Evolutionary conservation across 2,797 vertebrate species (phyloP).

Genomic region (Scomberomorus guttatus): DNA sequence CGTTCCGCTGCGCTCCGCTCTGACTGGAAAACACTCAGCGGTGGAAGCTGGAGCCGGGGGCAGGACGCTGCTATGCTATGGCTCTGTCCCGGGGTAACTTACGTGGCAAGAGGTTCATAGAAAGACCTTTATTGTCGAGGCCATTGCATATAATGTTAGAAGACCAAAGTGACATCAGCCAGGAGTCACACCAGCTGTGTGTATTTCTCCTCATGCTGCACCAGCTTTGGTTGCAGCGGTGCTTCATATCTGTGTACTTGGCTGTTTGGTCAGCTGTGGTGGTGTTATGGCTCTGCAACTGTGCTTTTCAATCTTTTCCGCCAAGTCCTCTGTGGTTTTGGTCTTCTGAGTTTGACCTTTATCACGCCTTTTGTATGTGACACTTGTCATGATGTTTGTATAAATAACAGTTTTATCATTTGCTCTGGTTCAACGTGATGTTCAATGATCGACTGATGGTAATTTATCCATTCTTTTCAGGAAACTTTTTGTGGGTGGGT

Average conservation of each 20-base stretch:
- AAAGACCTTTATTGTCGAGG: constrained; percentile 57
- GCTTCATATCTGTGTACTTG: constrained; percentile 47
- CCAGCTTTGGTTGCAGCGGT: constrained; percentile 41
- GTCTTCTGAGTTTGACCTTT: neutral
- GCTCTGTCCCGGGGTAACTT: constrained; percentile 59
- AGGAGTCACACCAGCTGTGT: constrained; percentile 25
- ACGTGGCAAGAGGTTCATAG: constrained; percentile 68
- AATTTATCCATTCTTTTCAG: constrained; percentile 83
- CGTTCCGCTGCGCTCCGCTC: neutral
- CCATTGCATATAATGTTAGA: constrained; percentile 20
- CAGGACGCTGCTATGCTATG: neutral
- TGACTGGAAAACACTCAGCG: neutral
- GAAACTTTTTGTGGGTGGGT: constrained; percentile 98
- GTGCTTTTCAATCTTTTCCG: constrained; percentile 9
- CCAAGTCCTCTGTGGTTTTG: neutral
- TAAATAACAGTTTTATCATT: neutral
- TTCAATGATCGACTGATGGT: constrained; percentile 7
- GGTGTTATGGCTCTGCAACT: constrained; percentile 11
- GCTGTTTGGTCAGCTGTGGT: constrained; percentile 52
- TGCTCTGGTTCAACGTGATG: neutral
- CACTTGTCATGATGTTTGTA: neutral
- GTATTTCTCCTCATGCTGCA: constrained; percentile 37
- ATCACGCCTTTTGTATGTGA: neutral
- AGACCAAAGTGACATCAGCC: constrained; percentile 35
- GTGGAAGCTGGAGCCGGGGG: neutral